Evolutionary conservation across 2,888 invertebrate species (phyloP).

Genomic region (Cantharis flavilabris): DNA sequence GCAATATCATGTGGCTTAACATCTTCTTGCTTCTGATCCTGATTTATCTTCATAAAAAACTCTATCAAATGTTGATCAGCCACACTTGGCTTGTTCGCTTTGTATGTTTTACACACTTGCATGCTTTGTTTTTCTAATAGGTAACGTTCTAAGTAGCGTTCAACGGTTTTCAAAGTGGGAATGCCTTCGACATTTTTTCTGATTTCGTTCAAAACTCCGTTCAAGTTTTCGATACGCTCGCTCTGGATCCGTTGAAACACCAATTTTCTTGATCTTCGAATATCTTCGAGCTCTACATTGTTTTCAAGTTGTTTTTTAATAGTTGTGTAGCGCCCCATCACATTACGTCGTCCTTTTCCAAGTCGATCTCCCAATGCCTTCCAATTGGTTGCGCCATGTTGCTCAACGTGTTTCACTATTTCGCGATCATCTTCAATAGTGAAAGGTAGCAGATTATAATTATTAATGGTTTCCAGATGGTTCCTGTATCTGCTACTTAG

Average conservation of each 20-base stretch:
- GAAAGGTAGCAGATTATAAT: slow-evolving; percentile 61
- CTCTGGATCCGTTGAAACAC: neutral
- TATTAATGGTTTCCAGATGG: slow-evolving; percentile 50
- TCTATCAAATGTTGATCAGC: slow-evolving; percentile 25
- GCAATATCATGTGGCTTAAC: neutral
- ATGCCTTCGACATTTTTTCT: neutral
- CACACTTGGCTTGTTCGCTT: neutral
- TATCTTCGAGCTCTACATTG: slow-evolving; percentile 53
- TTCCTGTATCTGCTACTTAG: slow-evolving; percentile 64
- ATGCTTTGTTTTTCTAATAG: neutral
- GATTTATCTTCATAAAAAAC: slow-evolving; percentile 28
- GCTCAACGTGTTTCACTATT: slow-evolving; percentile 60
- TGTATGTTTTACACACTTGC: neutral
- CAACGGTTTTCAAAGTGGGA: neutral
- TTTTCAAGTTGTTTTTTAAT: slow-evolving; percentile 58
- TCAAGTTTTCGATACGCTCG: neutral
- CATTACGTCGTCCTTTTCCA: slow-evolving; percentile 59
- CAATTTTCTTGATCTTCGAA: slow-evolving; percentile 49
- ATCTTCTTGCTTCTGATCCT: slow-evolving; percentile 11
- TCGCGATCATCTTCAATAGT: slow-evolving; percentile 67
- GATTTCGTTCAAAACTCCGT: neutral
- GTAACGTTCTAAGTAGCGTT: neutral
- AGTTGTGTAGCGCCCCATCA: slow-evolving; percentile 58
- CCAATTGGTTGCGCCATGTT: neutral
- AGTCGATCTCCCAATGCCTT: slow-evolving; percentile 49